Percentiles rank a stretch among this genome's conserved stretches.
Conservation (phyloP, 2,888 invertebrate species). For the Eutolmus rufibarbis region DNA sequence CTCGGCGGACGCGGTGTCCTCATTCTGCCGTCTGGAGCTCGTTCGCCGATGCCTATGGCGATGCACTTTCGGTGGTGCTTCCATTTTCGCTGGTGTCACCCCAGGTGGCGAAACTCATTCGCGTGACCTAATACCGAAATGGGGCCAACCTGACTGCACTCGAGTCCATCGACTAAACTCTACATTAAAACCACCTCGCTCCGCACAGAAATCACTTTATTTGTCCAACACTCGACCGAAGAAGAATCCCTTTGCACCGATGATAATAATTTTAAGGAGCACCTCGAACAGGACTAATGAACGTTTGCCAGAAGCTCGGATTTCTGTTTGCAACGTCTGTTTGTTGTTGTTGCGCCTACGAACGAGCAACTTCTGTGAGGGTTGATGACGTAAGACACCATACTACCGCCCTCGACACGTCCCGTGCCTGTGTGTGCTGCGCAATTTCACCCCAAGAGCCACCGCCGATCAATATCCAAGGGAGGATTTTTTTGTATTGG, state of each 20-base stretch:
- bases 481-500: constrained; percentile 1
- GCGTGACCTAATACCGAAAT: constrained; percentile 31
- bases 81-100: constrained; percentile 52
- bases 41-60: constrained; percentile 59
- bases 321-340: constrained; percentile 15
- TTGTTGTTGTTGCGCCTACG: constrained; percentile 42
- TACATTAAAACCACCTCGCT: neutral
- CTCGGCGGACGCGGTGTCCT: constrained; percentile 52
- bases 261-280: neutral
- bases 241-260: neutral
- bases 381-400: constrained; percentile 51
- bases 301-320: neutral
- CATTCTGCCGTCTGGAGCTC: constrained; percentile 57
- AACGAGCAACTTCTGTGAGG: constrained; percentile 44
- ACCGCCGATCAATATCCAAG: constrained; percentile 43
- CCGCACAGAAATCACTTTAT: neutral
- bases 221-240: neutral
- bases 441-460: constrained; percentile 45
- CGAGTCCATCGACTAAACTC: neutral
- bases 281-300: neutral
- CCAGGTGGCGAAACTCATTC: constrained; percentile 22
- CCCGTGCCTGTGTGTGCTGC: constrained; percentile 23
- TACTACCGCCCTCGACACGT: constrained; percentile 19
- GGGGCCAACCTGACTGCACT: constrained; percentile 6
- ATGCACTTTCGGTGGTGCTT: constrained; percentile 62